These are phyloP conservation scores for Brassicogethes aeneus DNA, from an alignment of 2,888 invertebrate genomes.

Conservation along the genomic window DNA sequence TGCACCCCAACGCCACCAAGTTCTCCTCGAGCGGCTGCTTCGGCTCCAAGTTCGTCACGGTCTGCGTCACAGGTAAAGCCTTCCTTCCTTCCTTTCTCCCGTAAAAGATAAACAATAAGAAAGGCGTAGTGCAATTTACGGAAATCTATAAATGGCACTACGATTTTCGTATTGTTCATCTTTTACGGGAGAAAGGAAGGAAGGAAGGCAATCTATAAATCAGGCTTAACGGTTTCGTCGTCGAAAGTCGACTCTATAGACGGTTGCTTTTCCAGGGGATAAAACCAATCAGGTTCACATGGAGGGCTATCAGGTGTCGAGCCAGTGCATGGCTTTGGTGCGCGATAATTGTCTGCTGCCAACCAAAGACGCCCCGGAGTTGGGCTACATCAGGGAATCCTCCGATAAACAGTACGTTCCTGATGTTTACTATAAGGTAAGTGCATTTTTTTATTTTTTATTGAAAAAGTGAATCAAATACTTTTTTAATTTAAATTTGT, in stretches of 20 bases:
- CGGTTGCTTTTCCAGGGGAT: slow-evolving; percentile 60
- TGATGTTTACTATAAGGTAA: slow-evolving; percentile 96
- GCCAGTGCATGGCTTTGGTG: slow-evolving; percentile 96
- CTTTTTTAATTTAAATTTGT: slow-evolving; percentile 3
- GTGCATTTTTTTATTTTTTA: slow-evolving; percentile 31
- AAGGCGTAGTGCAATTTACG: too few species aligned
- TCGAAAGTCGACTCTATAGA: too few species aligned
- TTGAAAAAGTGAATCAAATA: not conserved
- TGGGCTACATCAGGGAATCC: slow-evolving; percentile 92
- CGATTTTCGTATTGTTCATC: too few species aligned
- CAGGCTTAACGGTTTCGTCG: too few species aligned
- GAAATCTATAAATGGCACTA: too few species aligned
- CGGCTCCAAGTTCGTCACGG: slow-evolving; percentile 97
- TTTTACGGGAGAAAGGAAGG: too few species aligned
- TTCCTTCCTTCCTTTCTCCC: too few species aligned
- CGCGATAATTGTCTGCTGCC: slow-evolving; percentile 89
- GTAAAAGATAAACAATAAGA: too few species aligned
- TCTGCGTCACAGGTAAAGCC: slow-evolving; percentile 97
- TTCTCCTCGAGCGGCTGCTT: slow-evolving; percentile 78
- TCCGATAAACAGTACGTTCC: slow-evolving; percentile 93
- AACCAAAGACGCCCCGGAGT: slow-evolving; percentile 93
- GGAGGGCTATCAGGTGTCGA: slow-evolving; percentile 98
- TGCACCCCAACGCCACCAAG: slow-evolving; percentile 83
- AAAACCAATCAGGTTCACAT: slow-evolving; percentile 86
- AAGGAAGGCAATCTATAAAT: too few species aligned